These are phyloP conservation scores for Sipha maydis DNA, from an alignment of 2,888 invertebrate genomes.

Conservation along the genomic window DNA sequence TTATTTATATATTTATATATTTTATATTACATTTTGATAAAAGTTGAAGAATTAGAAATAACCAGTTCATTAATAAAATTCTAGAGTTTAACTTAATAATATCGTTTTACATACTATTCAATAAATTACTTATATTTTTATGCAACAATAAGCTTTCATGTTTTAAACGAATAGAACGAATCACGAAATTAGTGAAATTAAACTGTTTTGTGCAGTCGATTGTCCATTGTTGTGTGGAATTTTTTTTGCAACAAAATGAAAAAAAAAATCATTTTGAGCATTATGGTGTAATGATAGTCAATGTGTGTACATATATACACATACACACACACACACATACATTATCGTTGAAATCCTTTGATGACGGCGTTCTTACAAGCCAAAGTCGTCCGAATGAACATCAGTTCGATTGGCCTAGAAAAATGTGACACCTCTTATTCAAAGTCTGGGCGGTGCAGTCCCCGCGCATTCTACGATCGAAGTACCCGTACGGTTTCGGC, in stretches of 20 bases:
- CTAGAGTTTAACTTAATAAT: no score
- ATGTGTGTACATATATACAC: no score
- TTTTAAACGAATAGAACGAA: no score
- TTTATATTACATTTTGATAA: no score
- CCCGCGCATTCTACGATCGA: conserved; percentile 38
- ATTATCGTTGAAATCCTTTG: conserved; percentile 9
- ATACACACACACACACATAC: background rate
- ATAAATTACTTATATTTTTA: no score
- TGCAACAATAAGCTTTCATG: no score
- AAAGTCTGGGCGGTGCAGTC: background rate
- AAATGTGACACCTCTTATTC: background rate
- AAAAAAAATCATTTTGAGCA: background rate
- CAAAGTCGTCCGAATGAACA: background rate
- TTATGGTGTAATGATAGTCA: background rate
- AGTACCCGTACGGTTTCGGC: background rate
- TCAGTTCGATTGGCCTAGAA: conserved; percentile 53
- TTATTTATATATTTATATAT: no score
- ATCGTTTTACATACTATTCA: no score
- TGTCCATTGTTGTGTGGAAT: background rate
- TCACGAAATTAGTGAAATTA: no score
- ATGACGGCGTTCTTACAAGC: background rate
- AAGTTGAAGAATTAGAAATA: no score
- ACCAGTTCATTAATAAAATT: no score
- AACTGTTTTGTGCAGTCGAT: background rate
- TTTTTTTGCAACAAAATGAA: background rate